Conservation (phyloP, 2,797 vertebrate genomes). For the Alosa sapidissima region DNA sequence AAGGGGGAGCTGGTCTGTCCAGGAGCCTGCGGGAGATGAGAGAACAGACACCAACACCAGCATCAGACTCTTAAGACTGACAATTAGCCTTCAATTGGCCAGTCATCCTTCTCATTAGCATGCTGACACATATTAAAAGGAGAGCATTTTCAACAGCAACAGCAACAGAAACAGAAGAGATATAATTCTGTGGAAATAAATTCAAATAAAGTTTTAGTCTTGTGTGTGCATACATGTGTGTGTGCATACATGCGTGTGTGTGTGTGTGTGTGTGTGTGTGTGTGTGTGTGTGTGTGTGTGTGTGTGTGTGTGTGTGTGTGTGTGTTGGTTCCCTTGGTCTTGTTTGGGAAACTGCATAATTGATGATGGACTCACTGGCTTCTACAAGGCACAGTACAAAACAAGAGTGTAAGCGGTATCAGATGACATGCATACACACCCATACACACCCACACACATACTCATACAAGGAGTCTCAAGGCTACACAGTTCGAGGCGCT, state of each 20-base stretch:
- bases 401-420: constrained; percentile 12
- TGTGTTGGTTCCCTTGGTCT: constrained; percentile 7
- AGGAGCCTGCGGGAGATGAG: neutral
- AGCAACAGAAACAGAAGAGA: neutral
- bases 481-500: neutral
- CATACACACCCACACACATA: neutral
- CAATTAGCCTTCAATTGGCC: neutral
- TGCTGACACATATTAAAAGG: neutral
- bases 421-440: constrained; percentile 14
- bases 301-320: neutral
- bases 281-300: neutral
- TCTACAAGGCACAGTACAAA: constrained; percentile 12
- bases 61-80: neutral
- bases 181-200: neutral
- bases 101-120: neutral
- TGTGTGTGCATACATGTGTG: too few species aligned
- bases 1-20: neutral
- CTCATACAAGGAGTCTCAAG: neutral
- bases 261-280: neutral
- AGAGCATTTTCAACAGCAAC: neutral
- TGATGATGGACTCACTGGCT: constrained; percentile 21
- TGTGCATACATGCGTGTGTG: neutral
- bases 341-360: constrained; percentile 22
- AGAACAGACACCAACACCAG: neutral
- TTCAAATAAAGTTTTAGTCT: neutral